phyloP scores from a whole-genome alignment of 2,888 invertebrate genomes.

The Tiliacea aurago region DNA sequence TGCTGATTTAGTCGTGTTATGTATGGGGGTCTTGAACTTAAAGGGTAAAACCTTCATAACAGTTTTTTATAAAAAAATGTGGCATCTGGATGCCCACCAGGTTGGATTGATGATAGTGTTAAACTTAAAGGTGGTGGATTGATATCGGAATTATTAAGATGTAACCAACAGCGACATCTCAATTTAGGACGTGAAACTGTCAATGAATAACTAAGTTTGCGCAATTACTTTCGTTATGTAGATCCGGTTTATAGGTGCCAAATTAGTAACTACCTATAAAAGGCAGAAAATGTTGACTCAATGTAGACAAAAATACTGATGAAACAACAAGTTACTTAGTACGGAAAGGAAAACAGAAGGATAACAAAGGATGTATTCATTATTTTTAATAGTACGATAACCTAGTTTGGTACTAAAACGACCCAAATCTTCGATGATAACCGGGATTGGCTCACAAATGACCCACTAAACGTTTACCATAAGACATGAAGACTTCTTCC shows the following conservation, averaged over 20 bases:
- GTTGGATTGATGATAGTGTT: background rate
- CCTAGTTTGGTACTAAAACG: conserved; percentile 5
- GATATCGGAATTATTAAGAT: background rate
- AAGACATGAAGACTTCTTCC: conserved; percentile 41
- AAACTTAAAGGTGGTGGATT: conserved; percentile 2
- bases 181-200: no score
- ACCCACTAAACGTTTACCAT: conserved; percentile 36
- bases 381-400: background rate
- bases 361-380: background rate
- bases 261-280: no score
- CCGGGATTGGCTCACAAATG: conserved; percentile 14
- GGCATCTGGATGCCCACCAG: conserved; percentile 9
- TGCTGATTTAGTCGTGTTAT: conserved; percentile 48
- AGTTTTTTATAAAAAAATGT: conserved; percentile 28
- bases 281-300: background rate
- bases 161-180: background rate
- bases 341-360: background rate
- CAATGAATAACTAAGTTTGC: no score
- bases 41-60: conserved; percentile 26
- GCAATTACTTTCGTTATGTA: no score
- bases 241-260: no score
- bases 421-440: conserved; percentile 32
- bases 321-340: background rate
- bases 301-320: background rate
- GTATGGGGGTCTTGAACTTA: conserved; percentile 49